Conservation (phyloP, 2,113 vertebrate species). For the Oenanthe oenanthe region DNA sequence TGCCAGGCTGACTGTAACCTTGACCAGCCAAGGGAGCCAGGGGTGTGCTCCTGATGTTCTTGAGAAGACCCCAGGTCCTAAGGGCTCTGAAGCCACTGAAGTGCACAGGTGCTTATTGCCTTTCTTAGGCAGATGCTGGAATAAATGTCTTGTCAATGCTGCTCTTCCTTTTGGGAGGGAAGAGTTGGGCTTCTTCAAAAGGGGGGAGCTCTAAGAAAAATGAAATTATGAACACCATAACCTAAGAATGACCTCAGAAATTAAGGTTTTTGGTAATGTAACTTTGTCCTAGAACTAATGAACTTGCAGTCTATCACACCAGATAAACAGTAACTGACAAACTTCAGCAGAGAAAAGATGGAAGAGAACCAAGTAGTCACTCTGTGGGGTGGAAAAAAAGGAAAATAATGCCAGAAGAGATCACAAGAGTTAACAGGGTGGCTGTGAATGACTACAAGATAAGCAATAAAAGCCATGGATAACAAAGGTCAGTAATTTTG, state of each 20-base stretch:
- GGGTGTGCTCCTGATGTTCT: neutral
- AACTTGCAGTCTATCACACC: neutral
- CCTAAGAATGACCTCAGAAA: neutral
- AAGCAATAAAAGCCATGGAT: neutral
- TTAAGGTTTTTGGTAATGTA: neutral
- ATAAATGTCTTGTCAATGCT: neutral
- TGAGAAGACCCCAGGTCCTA: neutral
- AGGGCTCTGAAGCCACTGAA: neutral
- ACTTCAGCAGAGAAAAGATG: neutral
- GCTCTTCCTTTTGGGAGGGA: neutral
- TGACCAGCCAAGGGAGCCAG: neutral
- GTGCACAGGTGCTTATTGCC: neutral
- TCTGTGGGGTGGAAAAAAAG: neutral
- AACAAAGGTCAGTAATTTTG: neutral
- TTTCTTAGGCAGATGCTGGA: neutral
- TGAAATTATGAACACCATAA: neutral
- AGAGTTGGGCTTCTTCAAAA: neutral
- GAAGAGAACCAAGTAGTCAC: neutral
- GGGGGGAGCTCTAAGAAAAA: fast-evolving
- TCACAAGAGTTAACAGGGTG: neutral
- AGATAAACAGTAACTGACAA: neutral
- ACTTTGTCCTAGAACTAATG: neutral
- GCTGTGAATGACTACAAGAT: neutral
- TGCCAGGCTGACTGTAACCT: fast-evolving
- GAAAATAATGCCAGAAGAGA: neutral